Evolutionary conservation across 2,888 invertebrate genomes (phyloP).

Genomic region (Parochlus steinenii): DNA sequence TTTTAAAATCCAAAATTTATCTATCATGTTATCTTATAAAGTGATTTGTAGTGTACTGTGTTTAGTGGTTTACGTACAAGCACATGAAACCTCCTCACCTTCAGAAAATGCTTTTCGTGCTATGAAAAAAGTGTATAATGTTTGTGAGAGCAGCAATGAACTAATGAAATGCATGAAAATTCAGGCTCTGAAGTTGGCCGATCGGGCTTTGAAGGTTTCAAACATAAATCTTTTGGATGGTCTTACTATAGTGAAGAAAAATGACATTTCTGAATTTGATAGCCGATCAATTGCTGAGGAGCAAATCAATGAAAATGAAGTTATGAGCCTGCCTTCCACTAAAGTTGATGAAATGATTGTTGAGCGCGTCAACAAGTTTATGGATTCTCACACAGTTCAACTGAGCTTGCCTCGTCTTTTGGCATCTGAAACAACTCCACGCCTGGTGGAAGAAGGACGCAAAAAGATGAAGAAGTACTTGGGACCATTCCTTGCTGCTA

Average conservation of each 20-base stretch:
- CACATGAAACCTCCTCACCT: conserved; percentile 20
- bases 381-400: conserved; percentile 42
- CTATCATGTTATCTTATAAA: conserved; percentile 8
- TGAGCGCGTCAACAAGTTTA: conserved; percentile 37
- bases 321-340: conserved; percentile 40
- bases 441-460: conserved; percentile 35
- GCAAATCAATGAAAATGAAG: conserved; percentile 37
- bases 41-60: conserved; percentile 13
- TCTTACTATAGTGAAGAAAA: conserved; percentile 36
- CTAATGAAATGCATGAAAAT: conserved; percentile 54
- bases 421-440: conserved; percentile 26
- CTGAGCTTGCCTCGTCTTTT: conserved; percentile 32
- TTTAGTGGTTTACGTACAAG: conserved; percentile 12
- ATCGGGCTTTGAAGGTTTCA: conserved; percentile 45
- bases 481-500: conserved; percentile 47
- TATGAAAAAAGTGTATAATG: conserved; percentile 24
- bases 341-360: conserved; percentile 42
- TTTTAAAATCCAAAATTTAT: conserved; percentile 8
- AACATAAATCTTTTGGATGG: conserved; percentile 45
- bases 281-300: conserved; percentile 22
- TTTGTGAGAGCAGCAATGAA: conserved; percentile 45
- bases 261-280: conserved; percentile 24
- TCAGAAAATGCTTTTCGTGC: conserved; percentile 24
- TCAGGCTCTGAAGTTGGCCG: conserved; percentile 46
- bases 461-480: conserved; percentile 46